Conservation (phyloP, 2,888 invertebrate species). For the Aricia artaxerxes region DNA sequence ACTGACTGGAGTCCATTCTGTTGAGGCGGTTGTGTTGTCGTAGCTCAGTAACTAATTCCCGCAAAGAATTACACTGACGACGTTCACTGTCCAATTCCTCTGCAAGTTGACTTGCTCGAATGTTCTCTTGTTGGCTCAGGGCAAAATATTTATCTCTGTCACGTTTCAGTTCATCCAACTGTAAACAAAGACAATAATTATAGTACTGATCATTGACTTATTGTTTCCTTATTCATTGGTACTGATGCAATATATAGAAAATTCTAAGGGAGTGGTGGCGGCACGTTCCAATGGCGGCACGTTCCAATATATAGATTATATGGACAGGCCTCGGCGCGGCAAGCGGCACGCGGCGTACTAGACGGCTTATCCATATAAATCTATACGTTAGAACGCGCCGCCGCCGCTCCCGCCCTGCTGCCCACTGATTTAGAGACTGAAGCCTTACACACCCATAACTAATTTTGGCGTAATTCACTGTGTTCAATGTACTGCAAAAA, state of each 20-base stretch:
- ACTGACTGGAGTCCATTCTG: slow-evolving; percentile 57
- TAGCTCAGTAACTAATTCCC: slow-evolving; percentile 61
- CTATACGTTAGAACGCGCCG: too few species aligned
- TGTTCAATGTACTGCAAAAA: background rate
- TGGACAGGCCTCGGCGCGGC: too few species aligned
- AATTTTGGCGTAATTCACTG: background rate
- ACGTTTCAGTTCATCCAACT: slow-evolving; percentile 72
- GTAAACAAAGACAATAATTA: slow-evolving; percentile 32
- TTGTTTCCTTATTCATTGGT: too few species aligned
- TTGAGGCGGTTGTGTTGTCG: slow-evolving; percentile 62
- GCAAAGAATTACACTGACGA: slow-evolving; percentile 51
- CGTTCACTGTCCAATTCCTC: slow-evolving; percentile 62
- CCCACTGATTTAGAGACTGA: background rate
- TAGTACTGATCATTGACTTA: too few species aligned
- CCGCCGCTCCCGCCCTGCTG: too few species aligned
- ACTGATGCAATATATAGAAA: too few species aligned
- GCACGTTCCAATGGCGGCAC: too few species aligned
- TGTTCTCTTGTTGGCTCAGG: slow-evolving; percentile 56
- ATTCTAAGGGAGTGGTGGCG: too few species aligned
- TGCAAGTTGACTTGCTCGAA: slow-evolving; percentile 50
- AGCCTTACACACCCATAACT: too few species aligned
- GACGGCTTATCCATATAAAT: too few species aligned
- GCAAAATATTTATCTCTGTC: slow-evolving; percentile 65
- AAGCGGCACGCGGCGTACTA: too few species aligned
- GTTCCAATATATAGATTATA: too few species aligned